Percentiles rank a stretch among this genome's conserved stretches.
These are phyloP conservation scores for Scaptomyza tumidula DNA, from an alignment of 2,888 invertebrate species.

Conservation along the genomic window DNA sequence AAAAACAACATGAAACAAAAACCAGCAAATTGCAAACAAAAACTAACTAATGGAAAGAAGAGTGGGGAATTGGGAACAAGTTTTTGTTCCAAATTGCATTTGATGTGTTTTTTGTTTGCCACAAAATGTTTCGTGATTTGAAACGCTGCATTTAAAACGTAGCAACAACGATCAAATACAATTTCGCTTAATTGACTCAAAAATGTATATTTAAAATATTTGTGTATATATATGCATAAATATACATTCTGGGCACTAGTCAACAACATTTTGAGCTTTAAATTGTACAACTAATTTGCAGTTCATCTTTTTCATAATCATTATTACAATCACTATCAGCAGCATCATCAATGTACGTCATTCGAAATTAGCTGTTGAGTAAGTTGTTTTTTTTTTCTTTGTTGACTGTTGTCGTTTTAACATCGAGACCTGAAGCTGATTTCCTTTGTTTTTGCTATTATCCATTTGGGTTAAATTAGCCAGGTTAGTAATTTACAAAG, in stretches of 20 bases:
- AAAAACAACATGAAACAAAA: conserved; percentile 10
- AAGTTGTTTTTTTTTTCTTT: not conserved
- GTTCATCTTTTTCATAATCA: not conserved
- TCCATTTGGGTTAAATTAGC: too few relatives aligned
- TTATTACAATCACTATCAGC: conserved; percentile 15
- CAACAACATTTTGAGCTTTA: not conserved
- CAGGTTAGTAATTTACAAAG: too few relatives aligned
- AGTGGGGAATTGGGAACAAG: not conserved
- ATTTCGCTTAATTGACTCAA: not conserved
- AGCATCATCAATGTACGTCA: conserved; percentile 44
- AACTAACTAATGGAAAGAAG: not conserved
- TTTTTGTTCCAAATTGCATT: conserved; percentile 52
- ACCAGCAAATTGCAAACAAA: conserved; percentile 32
- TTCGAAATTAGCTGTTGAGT: conserved; percentile 7
- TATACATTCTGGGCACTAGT: conserved; percentile 13
- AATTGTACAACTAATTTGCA: too few relatives aligned
- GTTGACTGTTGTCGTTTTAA: too few relatives aligned
- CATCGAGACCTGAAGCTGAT: conserved; percentile 4
- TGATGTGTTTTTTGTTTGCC: conserved; percentile 32
- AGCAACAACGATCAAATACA: conserved; percentile 13
- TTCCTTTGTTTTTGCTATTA: not conserved
- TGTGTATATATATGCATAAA: conserved; percentile 38
- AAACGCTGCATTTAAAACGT: conserved; percentile 11
- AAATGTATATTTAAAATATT: conserved; percentile 14
- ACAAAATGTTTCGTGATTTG: conserved; percentile 22